phyloP scores from a whole-genome alignment of 1,140 invertebrate species.

The Drosophila navojoa region DNA sequence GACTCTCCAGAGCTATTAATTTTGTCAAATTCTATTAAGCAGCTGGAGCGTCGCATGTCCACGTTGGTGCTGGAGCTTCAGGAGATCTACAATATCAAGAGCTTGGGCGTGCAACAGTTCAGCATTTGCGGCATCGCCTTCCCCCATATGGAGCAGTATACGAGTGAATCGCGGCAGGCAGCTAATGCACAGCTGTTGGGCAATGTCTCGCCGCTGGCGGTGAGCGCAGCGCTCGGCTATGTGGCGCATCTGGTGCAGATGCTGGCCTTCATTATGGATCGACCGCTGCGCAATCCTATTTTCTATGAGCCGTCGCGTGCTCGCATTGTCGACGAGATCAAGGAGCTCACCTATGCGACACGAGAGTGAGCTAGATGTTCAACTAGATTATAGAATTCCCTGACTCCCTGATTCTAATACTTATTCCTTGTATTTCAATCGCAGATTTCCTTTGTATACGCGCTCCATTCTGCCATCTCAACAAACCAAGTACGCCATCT shows the following conservation, averaged over 20 bases:
- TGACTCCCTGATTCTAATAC: background rate
- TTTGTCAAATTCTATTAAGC: no score
- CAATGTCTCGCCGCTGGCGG: conserved; percentile 86
- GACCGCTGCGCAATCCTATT: conserved; percentile 91
- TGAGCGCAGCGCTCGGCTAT: conserved; percentile 92
- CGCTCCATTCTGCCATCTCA: conserved; percentile 87
- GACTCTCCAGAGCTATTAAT: background rate
- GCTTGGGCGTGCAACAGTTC: conserved; percentile 80
- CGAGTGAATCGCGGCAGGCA: conserved; percentile 54
- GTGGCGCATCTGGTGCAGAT: conserved; percentile 92
- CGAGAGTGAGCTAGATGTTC: conserved; percentile 87
- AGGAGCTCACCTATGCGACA: conserved; percentile 89
- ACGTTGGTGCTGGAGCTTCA: conserved; percentile 84
- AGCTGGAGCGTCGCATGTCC: conserved; percentile 72
- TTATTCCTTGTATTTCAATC: conserved; percentile 45
- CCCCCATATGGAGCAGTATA: conserved; percentile 88
- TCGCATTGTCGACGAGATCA: conserved; percentile 91
- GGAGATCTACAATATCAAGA: conserved; percentile 84
- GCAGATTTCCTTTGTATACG: conserved; percentile 91
- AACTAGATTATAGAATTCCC: background rate
- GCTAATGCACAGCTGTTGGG: conserved; percentile 56
- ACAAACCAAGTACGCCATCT: conserved; percentile 92
- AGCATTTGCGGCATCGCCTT: conserved; percentile 90
- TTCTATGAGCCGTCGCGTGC: conserved; percentile 90
- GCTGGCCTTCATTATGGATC: conserved; percentile 91